Conservation (phyloP, 2,888 invertebrate genomes). For the Sclerodermus sp. region DNA sequence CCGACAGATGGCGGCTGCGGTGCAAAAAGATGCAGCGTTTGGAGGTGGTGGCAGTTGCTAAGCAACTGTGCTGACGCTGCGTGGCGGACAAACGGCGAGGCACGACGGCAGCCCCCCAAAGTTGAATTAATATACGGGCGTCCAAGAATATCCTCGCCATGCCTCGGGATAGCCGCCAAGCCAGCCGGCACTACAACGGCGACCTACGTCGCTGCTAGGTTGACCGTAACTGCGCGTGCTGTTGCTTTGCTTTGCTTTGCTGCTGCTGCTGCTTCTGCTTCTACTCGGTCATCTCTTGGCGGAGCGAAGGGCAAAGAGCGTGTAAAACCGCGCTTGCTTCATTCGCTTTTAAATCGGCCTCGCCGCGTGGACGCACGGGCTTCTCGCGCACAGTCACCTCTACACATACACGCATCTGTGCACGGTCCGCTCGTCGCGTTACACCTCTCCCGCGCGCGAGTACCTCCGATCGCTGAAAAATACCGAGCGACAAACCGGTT, state of each 20-base stretch:
- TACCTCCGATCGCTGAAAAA: slow-evolving; percentile 14
- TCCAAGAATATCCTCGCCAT: slow-evolving; percentile 46
- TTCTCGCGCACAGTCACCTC: slow-evolving; percentile 9
- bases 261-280: neutral
- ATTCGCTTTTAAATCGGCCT: slow-evolving; percentile 1
- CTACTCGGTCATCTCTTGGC: neutral
- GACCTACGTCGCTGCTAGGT: slow-evolving; percentile 34
- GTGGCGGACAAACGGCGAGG: slow-evolving; percentile 17
- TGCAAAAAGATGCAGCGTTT: no score
- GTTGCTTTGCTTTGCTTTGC: no score
- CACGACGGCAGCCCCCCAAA: slow-evolving; percentile 35
- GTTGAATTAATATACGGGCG: slow-evolving; percentile 47
- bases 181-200: slow-evolving; percentile 32
- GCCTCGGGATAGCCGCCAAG: slow-evolving; percentile 35
- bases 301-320: no score
- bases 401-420: neutral
- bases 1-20: no score
- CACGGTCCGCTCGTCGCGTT: no score
- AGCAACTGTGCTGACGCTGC: slow-evolving; percentile 40
- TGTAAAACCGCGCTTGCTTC: neutral
- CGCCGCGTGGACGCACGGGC: slow-evolving; percentile 4
- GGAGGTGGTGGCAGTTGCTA: slow-evolving; percentile 39
- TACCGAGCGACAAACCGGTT: slow-evolving; percentile 31
- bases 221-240: slow-evolving; percentile 2
- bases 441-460: no score